Evolutionary conservation across 2,797 vertebrate genomes (phyloP).

Genomic region (Natrix natrix): DNA sequence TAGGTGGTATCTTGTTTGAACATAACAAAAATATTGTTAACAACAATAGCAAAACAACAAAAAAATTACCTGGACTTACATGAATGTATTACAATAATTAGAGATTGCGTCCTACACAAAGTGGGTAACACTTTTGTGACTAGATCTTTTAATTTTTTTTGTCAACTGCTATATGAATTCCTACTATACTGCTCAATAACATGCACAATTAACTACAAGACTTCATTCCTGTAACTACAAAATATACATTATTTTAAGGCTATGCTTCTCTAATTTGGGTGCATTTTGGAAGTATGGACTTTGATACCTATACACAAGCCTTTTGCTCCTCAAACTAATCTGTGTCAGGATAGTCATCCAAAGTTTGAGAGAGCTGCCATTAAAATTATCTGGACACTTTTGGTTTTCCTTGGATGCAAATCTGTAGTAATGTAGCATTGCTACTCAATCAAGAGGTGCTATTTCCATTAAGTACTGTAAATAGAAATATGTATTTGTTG

Average conservation of each 20-base stretch:
- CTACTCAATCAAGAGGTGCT: background rate
- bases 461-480: background rate
- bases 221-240: background rate
- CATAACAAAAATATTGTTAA: background rate
- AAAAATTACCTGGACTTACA: background rate
- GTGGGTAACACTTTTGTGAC: background rate
- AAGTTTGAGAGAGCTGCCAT: background rate
- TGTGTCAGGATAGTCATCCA: background rate
- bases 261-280: background rate
- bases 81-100: background rate
- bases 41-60: background rate
- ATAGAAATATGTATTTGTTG: background rate
- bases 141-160: background rate
- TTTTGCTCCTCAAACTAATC: background rate
- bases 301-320: background rate
- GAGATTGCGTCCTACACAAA: background rate
- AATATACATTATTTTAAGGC: background rate
- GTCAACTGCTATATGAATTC: background rate
- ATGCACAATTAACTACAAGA: background rate
- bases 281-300: background rate
- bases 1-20: background rate
- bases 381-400: background rate
- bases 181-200: background rate
- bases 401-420: background rate
- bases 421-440: background rate